Percentiles rank a stretch among this genome's conserved stretches.
phyloP scores from a whole-genome alignment of 2,797 vertebrate genomes.

The Ptychobarbus kaznakovi region DNA sequence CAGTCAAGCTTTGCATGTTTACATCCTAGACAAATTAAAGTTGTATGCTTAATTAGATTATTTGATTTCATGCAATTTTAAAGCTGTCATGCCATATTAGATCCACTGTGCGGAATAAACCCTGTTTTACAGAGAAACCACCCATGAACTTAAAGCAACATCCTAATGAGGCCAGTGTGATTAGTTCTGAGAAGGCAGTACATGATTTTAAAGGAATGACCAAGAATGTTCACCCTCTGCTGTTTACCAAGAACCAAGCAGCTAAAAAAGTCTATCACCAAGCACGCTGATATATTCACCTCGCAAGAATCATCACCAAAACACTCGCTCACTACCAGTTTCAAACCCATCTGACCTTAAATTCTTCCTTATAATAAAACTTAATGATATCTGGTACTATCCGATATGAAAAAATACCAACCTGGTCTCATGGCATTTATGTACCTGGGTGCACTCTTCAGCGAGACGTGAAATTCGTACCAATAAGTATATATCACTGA shows the following conservation, averaged over 20 bases:
- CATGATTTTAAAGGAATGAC: not conserved
- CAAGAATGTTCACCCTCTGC: too few species aligned
- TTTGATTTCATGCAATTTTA: conserved; percentile 54
- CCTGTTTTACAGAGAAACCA: conserved; percentile 20
- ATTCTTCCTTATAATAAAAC: not conserved
- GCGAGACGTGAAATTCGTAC: too few species aligned
- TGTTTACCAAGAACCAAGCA: too few species aligned
- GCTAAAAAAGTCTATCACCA: not conserved
- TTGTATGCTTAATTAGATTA: conserved; percentile 49
- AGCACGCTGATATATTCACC: not conserved
- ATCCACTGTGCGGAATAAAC: conserved; percentile 19
- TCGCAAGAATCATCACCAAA: too few species aligned
- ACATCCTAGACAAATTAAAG: conserved; percentile 40
- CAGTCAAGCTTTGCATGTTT: conserved; percentile 26
- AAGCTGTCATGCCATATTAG: conserved; percentile 45
- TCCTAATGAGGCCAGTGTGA: conserved; percentile 18
- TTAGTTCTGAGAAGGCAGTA: not conserved
- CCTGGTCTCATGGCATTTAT: too few species aligned
- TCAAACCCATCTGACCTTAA: not conserved
- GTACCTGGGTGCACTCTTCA: too few species aligned
- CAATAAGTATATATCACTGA: too few species aligned
- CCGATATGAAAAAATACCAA: not conserved
- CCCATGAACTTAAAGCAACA: conserved; percentile 9
- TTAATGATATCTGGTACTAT: not conserved
- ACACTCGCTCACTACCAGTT: too few species aligned